Conservation (phyloP, 2,888 invertebrate species). For the Leptinotarsa rubiginosa region DNA sequence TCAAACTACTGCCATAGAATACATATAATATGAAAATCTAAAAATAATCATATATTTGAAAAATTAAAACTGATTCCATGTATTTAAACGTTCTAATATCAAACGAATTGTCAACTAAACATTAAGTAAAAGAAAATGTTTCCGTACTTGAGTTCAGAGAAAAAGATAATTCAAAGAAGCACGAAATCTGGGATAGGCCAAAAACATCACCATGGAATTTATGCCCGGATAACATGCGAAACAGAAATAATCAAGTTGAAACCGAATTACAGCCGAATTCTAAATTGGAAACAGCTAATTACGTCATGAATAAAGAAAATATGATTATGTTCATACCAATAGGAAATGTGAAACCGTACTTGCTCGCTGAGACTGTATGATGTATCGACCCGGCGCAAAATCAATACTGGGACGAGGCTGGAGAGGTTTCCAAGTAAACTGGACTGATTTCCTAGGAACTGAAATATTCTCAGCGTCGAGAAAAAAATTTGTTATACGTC, state of each 20-base stretch:
- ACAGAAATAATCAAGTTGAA: slow-evolving; percentile 45
- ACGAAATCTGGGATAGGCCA: background rate
- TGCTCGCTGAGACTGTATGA: slow-evolving; percentile 2
- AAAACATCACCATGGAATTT: slow-evolving; percentile 19
- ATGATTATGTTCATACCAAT: slow-evolving; percentile 22
- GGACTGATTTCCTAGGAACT: too few species aligned
- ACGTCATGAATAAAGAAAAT: slow-evolving; percentile 49
- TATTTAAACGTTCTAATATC: too few species aligned
- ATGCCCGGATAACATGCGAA: slow-evolving; percentile 38
- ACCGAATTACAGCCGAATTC: slow-evolving; percentile 44
- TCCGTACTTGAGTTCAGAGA: too few species aligned
- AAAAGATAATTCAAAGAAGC: too few species aligned
- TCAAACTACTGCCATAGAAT: too few species aligned
- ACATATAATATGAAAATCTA: too few species aligned
- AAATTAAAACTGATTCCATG: too few species aligned
- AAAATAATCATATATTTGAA: too few species aligned
- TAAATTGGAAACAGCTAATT: slow-evolving; percentile 38
- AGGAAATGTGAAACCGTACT: slow-evolving; percentile 18
- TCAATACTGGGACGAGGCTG: slow-evolving; percentile 16
- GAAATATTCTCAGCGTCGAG: background rate
- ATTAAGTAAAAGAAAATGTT: too few species aligned
- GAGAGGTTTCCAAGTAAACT: slow-evolving; percentile 8
- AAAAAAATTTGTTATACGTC: too few species aligned
- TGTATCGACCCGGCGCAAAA: slow-evolving; percentile 19
- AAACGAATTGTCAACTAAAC: too few species aligned